Percentiles rank a stretch among this genome's conserved stretches.
Evolutionary conservation across 2,888 invertebrate genomes (phyloP).

Genomic region (Caenorhabditis sinica): DNA sequence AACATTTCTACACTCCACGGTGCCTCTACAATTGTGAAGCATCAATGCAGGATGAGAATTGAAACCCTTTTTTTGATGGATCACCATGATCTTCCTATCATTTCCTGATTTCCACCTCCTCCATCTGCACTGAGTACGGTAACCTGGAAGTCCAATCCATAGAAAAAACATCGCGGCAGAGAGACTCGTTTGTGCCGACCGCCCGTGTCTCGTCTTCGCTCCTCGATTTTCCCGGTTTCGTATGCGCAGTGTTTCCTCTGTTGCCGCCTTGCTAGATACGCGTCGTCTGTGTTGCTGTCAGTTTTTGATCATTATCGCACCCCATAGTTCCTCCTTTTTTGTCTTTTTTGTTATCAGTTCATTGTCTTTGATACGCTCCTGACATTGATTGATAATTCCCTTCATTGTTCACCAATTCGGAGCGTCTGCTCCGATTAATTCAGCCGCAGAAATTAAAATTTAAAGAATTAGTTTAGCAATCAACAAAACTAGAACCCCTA

Average conservation of each 20-base stretch:
- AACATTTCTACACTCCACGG: slow-evolving; percentile 2
- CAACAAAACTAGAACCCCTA: no score
- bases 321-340: slow-evolving; percentile 28
- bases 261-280: slow-evolving; percentile 28
- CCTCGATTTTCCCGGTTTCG: slow-evolving; percentile 34
- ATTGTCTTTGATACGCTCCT: not conserved
- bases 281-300: slow-evolving; percentile 21
- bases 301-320: slow-evolving; percentile 52
- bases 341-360: not conserved
- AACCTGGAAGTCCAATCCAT: slow-evolving; percentile 41
- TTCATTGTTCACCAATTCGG: no score
- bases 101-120: no score
- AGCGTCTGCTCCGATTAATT: no score
- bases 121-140: no score
- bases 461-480: no score
- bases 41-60: not conserved
- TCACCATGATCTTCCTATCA: not conserved
- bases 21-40: not conserved
- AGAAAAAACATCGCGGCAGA: slow-evolving; percentile 17
- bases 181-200: slow-evolving; percentile 38
- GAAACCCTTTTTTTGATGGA: not conserved
- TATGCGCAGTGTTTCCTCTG: slow-evolving; percentile 41
- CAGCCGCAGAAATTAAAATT: no score
- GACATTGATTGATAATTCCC: not conserved
- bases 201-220: slow-evolving; percentile 29